These are phyloP conservation scores for Pteropus rufus DNA, from an alignment of 2,797 vertebrate genomes.

Conservation along the genomic window DNA sequence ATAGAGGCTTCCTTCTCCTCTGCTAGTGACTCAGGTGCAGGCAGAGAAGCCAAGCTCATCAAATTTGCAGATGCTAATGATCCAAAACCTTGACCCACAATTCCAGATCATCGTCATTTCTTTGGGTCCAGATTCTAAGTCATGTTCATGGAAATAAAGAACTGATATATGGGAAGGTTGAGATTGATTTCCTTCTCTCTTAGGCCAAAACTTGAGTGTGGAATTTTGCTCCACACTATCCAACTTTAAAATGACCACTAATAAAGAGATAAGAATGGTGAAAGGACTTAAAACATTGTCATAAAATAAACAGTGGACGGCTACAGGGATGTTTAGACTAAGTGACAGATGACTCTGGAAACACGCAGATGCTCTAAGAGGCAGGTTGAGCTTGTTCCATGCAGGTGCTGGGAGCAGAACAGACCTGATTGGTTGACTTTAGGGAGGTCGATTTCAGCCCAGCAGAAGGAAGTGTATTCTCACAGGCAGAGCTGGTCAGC, in stretches of 20 bases:
- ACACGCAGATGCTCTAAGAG: neutral
- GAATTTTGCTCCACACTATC: neutral
- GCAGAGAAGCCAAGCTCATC: neutral
- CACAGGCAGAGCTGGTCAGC: neutral
- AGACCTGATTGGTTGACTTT: accelerated
- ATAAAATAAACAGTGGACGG: neutral
- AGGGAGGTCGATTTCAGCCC: no score
- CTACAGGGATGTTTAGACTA: neutral
- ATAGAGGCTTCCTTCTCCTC: neutral
- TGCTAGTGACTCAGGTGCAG: neutral
- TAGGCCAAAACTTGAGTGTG: neutral
- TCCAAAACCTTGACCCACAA: neutral
- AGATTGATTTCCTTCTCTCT: neutral
- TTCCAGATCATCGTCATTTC: neutral
- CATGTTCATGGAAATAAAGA: neutral
- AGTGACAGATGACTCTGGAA: neutral
- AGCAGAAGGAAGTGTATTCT: neutral
- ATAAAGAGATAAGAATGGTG: neutral
- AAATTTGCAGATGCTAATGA: accelerated
- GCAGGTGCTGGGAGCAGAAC: neutral
- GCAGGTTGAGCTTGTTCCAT: neutral
- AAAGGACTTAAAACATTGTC: neutral
- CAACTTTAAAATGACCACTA: neutral
- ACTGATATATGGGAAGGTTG: neutral
- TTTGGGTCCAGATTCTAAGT: neutral